These are phyloP conservation scores for Anarhynchus alexandrinus DNA, from an alignment of 2,113 vertebrate genomes.

Conservation along the genomic window DNA sequence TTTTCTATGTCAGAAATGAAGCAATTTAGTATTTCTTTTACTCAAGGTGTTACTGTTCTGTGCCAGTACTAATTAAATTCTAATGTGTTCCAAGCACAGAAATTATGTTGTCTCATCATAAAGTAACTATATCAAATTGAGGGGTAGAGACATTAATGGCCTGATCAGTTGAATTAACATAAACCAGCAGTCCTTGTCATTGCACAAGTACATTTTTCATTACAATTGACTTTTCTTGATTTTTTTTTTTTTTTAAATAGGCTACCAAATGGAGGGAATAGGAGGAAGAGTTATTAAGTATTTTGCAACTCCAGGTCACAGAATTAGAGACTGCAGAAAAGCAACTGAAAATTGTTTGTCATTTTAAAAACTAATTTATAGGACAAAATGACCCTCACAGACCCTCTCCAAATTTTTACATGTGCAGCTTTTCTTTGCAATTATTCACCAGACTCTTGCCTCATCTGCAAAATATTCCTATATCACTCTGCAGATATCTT, in stretches of 20 bases:
- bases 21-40: conserved; percentile 21
- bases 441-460: not conserved
- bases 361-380: not conserved
- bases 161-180: not conserved
- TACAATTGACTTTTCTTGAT: not conserved
- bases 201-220: not conserved
- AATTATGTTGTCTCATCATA: conserved; percentile 18
- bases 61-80: conserved; percentile 58
- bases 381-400: not conserved
- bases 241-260: not conserved
- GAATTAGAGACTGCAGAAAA: not conserved
- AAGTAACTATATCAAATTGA: conserved; percentile 12
- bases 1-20: conserved; percentile 58
- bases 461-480: not conserved
- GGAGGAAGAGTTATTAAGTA: not conserved
- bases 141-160: not conserved
- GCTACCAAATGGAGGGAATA: not conserved
- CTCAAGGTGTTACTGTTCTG: not conserved
- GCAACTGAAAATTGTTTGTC: not conserved
- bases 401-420: not conserved
- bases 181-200: not conserved
- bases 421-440: not conserved
- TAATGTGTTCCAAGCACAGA: conserved; percentile 37
- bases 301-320: not conserved
- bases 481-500: not conserved